These are phyloP conservation scores for Venustaconcha ellipsiformis DNA, from an alignment of 1,140 invertebrate genomes.

Conservation along the genomic window DNA sequence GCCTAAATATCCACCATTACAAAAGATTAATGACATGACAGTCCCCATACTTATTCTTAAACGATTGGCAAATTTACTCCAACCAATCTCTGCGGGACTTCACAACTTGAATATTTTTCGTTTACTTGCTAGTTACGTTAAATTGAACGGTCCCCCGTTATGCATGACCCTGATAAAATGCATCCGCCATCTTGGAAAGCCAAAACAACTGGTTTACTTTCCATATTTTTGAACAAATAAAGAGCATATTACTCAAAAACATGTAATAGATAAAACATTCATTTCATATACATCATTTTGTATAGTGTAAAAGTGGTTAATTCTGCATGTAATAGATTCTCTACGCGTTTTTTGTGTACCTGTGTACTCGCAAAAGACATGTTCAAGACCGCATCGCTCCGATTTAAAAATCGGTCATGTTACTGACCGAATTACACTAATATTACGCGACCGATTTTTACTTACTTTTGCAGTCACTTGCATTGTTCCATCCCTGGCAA, in stretches of 20 bases:
- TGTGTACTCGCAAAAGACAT: too few species aligned
- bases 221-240: not conserved
- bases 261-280: too few species aligned
- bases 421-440: slow-evolving; percentile 22
- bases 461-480: slow-evolving; percentile 65
- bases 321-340: not conserved
- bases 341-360: too few species aligned
- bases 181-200: slow-evolving; percentile 7
- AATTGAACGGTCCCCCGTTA: not conserved
- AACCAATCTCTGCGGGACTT: not conserved
- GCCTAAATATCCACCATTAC: not conserved
- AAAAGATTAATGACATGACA: not conserved
- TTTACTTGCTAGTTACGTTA: slow-evolving; percentile 2
- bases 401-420: too few species aligned
- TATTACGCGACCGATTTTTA: slow-evolving; percentile 32
- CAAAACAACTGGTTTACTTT: not conserved
- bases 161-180: not conserved
- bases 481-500: slow-evolving; percentile 63
- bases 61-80: not conserved
- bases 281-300: too few species aligned
- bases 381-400: too few species aligned
- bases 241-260: too few species aligned
- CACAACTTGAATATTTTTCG: too few species aligned
- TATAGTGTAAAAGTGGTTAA: too few species aligned
- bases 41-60: not conserved